Conservation (phyloP, 2,888 invertebrate genomes). For the Amphipyra berbera region DNA sequence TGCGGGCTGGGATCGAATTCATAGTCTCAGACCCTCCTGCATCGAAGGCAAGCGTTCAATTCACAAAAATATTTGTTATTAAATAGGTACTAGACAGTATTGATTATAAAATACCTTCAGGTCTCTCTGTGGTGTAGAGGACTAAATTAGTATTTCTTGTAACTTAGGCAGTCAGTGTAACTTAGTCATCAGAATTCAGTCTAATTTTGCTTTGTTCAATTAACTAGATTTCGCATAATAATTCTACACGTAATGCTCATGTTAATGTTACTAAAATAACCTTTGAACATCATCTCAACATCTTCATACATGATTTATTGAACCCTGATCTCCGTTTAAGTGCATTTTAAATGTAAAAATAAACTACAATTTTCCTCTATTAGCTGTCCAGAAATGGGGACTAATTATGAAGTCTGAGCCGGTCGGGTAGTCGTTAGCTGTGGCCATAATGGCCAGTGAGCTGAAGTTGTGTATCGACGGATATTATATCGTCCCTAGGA, state of each 20-base stretch:
- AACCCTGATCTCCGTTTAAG: not conserved
- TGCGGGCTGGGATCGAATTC: no score
- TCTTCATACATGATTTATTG: constrained; percentile 14
- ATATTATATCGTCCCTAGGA: constrained; percentile 59
- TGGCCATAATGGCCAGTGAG: constrained; percentile 53
- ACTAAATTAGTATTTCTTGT: not conserved
- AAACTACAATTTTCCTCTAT: constrained; percentile 59
- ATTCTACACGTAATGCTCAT: not conserved
- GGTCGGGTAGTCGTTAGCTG: constrained; percentile 46
- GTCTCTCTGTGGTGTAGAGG: not conserved
- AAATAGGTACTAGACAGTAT: not conserved
- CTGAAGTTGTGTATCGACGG: constrained; percentile 54
- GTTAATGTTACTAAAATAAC: constrained; percentile 6
- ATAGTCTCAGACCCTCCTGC: no score
- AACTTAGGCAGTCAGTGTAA: no score
- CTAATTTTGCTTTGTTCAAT: no score
- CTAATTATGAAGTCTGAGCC: constrained; percentile 67
- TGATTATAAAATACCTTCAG: not conserved
- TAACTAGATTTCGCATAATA: not conserved
- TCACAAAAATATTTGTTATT: no score
- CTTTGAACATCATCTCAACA: constrained; percentile 11
- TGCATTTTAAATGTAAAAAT: constrained; percentile 27
- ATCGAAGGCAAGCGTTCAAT: no score
- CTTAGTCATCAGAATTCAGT: no score
- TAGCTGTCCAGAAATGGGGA: constrained; percentile 59